Conservation (phyloP, 1,140 invertebrate genomes). For the Diprion similis region DNA sequence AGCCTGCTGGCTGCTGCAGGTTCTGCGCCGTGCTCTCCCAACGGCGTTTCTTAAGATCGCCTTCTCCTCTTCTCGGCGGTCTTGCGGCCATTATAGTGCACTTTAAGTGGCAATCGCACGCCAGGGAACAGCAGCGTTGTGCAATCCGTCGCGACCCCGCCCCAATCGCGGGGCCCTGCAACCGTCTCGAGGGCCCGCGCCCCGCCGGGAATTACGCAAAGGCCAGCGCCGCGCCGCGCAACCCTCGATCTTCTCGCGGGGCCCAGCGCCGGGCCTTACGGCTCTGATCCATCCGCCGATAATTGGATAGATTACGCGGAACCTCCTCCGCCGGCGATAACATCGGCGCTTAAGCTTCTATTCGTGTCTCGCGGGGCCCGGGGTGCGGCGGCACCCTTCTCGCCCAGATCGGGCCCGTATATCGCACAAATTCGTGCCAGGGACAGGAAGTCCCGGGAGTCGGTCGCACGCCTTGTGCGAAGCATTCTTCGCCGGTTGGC, state of each 20-base stretch:
- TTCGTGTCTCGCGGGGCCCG: neutral
- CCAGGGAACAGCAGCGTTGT: slow-evolving; percentile 48
- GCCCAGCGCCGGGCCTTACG: slow-evolving; percentile 29
- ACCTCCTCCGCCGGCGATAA: slow-evolving; percentile 53
- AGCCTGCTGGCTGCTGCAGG: slow-evolving; percentile 21
- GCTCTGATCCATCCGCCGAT: slow-evolving; percentile 58
- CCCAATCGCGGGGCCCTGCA: slow-evolving; percentile 2
- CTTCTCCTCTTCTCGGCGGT: slow-evolving; percentile 50
- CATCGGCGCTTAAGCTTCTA: slow-evolving; percentile 49
- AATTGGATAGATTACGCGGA: slow-evolving; percentile 61
- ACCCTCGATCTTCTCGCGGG: slow-evolving; percentile 18
- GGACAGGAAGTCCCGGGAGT: neutral
- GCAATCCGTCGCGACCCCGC: slow-evolving; percentile 32
- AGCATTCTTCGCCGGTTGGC: neutral
- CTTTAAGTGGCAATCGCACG: slow-evolving; percentile 54
- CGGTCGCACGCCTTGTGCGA: neutral
- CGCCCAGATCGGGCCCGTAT: neutral
- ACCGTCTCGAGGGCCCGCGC: slow-evolving; percentile 6
- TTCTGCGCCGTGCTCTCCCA: slow-evolving; percentile 17
- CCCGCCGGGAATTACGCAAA: slow-evolving; percentile 7
- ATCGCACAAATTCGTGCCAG: neutral
- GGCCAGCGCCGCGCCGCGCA: neutral
- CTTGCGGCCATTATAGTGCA: slow-evolving; percentile 50
- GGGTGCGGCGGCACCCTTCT: neutral
- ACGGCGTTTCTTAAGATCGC: slow-evolving; percentile 49